Evolutionary conservation across 2,888 invertebrate genomes (phyloP).

Genomic region (Drosophila glabriapex): DNA sequence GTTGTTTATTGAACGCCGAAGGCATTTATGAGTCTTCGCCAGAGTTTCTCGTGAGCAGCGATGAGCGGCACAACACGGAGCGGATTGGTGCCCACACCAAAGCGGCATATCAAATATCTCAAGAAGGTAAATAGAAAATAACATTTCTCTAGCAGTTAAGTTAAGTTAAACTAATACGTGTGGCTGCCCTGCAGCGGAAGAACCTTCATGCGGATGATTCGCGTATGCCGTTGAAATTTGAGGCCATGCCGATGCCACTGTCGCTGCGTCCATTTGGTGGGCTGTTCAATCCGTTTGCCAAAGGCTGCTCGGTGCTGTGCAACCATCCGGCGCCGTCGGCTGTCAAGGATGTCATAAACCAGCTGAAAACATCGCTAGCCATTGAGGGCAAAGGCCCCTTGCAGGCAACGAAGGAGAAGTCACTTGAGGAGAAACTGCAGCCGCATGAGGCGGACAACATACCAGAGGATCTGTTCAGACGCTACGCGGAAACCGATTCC

Average conservation of each 20-base stretch:
- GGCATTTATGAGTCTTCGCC: conserved; percentile 16
- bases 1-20: conserved; percentile 39
- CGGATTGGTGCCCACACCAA: conserved; percentile 88
- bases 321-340: conserved; percentile 93
- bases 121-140: conserved; percentile 60
- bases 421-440: conserved; percentile 31
- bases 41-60: conserved; percentile 13
- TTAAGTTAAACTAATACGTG: conserved; percentile 10
- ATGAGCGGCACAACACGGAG: conserved; percentile 89
- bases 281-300: conserved; percentile 92
- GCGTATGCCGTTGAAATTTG: conserved; percentile 84
- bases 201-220: conserved; percentile 50
- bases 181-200: conserved; percentile 45
- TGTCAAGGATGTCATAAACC: conserved; percentile 90
- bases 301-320: conserved; percentile 92
- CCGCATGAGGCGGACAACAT: conserved; percentile 87
- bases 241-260: conserved; percentile 90
- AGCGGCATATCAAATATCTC: conserved; percentile 83
- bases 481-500: conserved; percentile 94
- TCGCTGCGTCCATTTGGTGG: conserved; percentile 92
- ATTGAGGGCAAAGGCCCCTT: conserved; percentile 72
- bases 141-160: conserved; percentile 46
- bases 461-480: conserved; percentile 91
- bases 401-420: conserved; percentile 50
- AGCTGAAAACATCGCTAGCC: conserved; percentile 90